Conservation (phyloP, 1,140 invertebrate genomes). For the Drosophila pseudoobscura region DNA sequence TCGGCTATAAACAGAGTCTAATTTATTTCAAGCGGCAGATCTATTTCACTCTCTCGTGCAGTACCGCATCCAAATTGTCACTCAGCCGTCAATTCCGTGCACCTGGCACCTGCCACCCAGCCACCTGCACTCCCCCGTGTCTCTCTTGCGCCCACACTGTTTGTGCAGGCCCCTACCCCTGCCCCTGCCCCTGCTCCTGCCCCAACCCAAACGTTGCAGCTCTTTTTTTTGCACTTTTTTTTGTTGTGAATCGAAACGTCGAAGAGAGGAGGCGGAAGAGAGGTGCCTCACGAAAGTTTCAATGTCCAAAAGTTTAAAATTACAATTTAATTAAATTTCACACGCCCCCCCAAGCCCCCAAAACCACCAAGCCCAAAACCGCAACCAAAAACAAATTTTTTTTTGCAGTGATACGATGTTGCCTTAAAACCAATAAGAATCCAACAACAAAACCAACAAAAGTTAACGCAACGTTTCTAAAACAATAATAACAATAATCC, state of each 20-base stretch:
- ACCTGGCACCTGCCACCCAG: constrained; percentile 2
- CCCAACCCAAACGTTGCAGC: constrained; percentile 13
- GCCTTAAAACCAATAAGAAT: constrained; percentile 51
- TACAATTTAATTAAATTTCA: constrained; percentile 63
- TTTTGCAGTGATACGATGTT: constrained; percentile 57
- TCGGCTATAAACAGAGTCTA: constrained; percentile 11
- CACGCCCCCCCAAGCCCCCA: neutral
- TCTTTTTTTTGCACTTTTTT: constrained; percentile 43
- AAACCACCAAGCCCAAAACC: neutral
- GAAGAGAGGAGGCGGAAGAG: constrained; percentile 7
- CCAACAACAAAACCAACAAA: constrained; percentile 41
- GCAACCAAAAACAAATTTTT: constrained; percentile 27
- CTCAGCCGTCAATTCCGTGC: constrained; percentile 33
- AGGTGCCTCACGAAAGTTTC: constrained; percentile 32
- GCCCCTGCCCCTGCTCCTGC: no score
- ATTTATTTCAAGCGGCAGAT: constrained; percentile 24
- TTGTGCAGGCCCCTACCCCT: no score
- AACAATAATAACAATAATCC: constrained; percentile 39
- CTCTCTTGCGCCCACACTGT: neutral
- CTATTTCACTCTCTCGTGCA: constrained; percentile 2
- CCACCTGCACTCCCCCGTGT: constrained; percentile 8
- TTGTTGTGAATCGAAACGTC: constrained; percentile 56
- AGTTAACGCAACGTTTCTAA: constrained; percentile 79
- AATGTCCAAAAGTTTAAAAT: constrained; percentile 45
- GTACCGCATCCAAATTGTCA: constrained; percentile 32